A percentile compares a stretch with the other conserved stretches of the same genome.
Evolutionary conservation across 2,797 vertebrate species (phyloP).

Genomic region (Acestrorhynchus altus): DNA sequence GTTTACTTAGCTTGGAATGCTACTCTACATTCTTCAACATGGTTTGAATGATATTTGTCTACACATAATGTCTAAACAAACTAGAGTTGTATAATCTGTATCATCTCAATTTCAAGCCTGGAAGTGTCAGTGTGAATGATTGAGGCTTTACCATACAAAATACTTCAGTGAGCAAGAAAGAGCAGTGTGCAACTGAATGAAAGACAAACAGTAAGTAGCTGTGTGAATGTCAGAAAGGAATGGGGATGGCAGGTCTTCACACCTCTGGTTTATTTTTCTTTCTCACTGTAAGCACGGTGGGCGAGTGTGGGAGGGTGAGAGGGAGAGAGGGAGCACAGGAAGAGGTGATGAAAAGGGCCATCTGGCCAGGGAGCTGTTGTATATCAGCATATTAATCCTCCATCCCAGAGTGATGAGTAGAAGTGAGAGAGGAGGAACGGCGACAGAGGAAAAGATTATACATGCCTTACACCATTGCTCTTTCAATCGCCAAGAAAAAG

Average conservation of each 20-base stretch:
- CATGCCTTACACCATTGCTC: constrained; percentile 6
- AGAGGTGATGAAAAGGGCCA: constrained; percentile 68
- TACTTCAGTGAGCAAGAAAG: neutral
- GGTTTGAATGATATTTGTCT: no score
- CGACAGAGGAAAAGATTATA: constrained; percentile 52
- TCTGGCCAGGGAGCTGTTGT: constrained; percentile 66
- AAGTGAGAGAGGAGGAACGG: constrained; percentile 49
- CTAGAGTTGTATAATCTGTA: neutral
- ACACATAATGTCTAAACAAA: neutral
- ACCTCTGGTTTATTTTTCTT: constrained; percentile 49
- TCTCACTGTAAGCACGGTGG: constrained; percentile 30
- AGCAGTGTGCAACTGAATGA: neutral
- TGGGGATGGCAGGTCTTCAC: constrained; percentile 35
- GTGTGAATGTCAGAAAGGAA: constrained; percentile 6
- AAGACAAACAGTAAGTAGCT: constrained; percentile 24
- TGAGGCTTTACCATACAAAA: neutral
- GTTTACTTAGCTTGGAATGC: neutral
- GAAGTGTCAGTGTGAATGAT: neutral
- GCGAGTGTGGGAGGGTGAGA: constrained; percentile 1
- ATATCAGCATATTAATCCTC: constrained; percentile 71
- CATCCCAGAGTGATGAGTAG: constrained; percentile 53
- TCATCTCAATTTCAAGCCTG: neutral
- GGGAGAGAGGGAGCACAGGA: constrained; percentile 39
- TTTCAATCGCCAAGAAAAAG: constrained; percentile 40
- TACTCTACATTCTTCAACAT: no score